These are phyloP conservation scores for Apteryx mantelli DNA, from an alignment of 2,113 vertebrate species.

Conservation along the genomic window DNA sequence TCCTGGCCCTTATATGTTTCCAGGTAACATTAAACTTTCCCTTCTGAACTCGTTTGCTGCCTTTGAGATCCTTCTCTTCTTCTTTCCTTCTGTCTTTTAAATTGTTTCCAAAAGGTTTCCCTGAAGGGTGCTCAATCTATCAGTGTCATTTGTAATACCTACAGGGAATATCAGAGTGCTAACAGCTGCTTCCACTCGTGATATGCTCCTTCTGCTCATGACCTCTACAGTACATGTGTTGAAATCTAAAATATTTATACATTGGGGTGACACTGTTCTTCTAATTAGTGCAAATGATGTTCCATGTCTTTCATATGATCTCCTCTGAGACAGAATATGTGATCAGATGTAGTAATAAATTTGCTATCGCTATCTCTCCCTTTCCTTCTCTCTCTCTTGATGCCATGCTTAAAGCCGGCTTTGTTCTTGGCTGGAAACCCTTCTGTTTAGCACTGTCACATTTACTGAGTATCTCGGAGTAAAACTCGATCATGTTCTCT, in stretches of 20 bases:
- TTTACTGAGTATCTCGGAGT: background rate
- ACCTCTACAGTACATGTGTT: slow-evolving; percentile 15
- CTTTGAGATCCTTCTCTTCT: background rate
- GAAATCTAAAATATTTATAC: slow-evolving; percentile 56
- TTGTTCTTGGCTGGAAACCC: slow-evolving; percentile 10
- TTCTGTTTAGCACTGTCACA: slow-evolving; percentile 27
- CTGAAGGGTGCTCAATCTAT: background rate
- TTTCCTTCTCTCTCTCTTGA: background rate
- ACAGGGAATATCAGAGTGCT: background rate
- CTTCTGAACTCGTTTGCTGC: background rate
- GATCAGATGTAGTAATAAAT: slow-evolving; percentile 32
- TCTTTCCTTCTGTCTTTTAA: background rate
- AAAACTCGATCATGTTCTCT: slow-evolving; percentile 1
- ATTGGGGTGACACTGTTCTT: background rate
- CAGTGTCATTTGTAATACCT: slow-evolving; percentile 8
- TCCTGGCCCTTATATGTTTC: background rate
- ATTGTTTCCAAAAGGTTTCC: background rate
- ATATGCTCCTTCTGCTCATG: background rate
- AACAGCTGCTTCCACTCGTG: background rate
- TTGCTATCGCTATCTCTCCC: background rate
- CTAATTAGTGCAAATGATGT: slow-evolving; percentile 64
- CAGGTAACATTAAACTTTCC: background rate
- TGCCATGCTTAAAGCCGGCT: background rate
- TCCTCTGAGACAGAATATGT: slow-evolving; percentile 10
- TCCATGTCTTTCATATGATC: background rate